Evolutionary conservation across 2,888 invertebrate species (phyloP).

Genomic region (Cristatella mucedo): DNA sequence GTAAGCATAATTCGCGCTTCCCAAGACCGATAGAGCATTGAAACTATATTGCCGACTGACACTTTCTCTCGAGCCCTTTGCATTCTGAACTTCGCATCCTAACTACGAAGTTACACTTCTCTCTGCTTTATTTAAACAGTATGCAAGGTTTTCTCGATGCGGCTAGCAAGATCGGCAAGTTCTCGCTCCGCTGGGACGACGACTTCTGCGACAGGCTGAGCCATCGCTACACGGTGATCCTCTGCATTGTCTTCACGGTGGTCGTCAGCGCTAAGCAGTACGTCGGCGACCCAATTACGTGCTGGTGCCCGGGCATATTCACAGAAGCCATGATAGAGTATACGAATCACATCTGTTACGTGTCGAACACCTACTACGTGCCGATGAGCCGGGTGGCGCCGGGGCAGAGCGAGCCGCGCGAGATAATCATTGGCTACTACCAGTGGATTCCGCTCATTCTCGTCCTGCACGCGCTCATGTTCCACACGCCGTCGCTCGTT

Average conservation of each 20-base stretch:
- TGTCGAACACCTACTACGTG: conserved; percentile 42
- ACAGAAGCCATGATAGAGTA: conserved; percentile 43
- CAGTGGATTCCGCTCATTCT: conserved; percentile 41
- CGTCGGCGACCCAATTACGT: conserved; percentile 92
- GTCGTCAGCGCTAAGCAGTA: conserved; percentile 82
- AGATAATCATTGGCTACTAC: conserved; percentile 38
- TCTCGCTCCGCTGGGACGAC: conserved; percentile 7
- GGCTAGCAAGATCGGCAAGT: conserved; percentile 6
- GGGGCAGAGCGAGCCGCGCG: conserved; percentile 1
- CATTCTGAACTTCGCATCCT: too few species aligned
- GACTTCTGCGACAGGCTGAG: conserved; percentile 8
- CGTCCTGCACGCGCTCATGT: conserved; percentile 40
- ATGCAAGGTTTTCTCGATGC: conserved; percentile 8
- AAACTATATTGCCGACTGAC: too few species aligned
- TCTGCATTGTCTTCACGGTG: conserved; percentile 5
- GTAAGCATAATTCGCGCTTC: too few species aligned
- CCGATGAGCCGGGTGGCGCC: conserved; percentile 21
- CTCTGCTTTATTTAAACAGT: background rate
- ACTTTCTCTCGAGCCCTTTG: too few species aligned
- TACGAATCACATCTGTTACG: conserved; percentile 43
- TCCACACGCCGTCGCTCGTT: conserved; percentile 40
- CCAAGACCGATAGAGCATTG: too few species aligned
- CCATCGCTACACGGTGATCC: conserved; percentile 5
- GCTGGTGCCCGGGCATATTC: conserved; percentile 46
- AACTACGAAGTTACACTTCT: background rate